phyloP scores from a whole-genome alignment of 2,888 invertebrate species.

The Drosophila koepferae region DNA sequence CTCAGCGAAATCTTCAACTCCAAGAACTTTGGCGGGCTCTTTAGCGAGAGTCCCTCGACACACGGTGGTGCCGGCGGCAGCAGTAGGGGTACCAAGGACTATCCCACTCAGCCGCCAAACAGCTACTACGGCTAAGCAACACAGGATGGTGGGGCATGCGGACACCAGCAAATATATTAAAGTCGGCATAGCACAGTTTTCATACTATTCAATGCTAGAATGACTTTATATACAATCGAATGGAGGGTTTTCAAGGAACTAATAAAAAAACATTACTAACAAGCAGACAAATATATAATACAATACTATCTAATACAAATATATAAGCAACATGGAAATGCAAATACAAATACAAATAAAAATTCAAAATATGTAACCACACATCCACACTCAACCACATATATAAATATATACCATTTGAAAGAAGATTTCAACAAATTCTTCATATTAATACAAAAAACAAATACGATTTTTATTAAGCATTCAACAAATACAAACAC shows the following conservation, averaged over 20 bases:
- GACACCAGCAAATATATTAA: neutral
- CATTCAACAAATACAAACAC: slow-evolving; percentile 21
- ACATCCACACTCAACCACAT: neutral
- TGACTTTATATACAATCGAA: slow-evolving; percentile 38
- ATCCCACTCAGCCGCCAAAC: slow-evolving; percentile 83
- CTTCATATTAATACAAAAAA: slow-evolving; percentile 20
- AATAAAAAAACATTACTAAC: slow-evolving; percentile 43
- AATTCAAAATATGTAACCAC: slow-evolving; percentile 18
- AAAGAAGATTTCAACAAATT: slow-evolving; percentile 28
- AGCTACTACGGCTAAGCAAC: slow-evolving; percentile 67
- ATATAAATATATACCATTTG: neutral
- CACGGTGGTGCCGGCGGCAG: slow-evolving; percentile 38
- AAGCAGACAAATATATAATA: neutral
- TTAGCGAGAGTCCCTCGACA: slow-evolving; percentile 83
- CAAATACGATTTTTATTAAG: slow-evolving; percentile 38
- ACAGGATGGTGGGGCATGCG: neutral
- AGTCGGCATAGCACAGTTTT: neutral
- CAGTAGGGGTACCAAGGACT: slow-evolving; percentile 72
- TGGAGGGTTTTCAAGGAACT: slow-evolving; percentile 53
- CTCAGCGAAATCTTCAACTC: slow-evolving; percentile 82
- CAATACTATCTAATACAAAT: slow-evolving; percentile 16
- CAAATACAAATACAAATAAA: slow-evolving; percentile 31
- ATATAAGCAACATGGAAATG: slow-evolving; percentile 37
- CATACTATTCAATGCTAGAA: neutral
- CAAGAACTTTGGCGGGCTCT: slow-evolving; percentile 83